These are phyloP conservation scores for Conops quadrifasciatus DNA, from an alignment of 2,888 invertebrate species.

Conservation along the genomic window DNA sequence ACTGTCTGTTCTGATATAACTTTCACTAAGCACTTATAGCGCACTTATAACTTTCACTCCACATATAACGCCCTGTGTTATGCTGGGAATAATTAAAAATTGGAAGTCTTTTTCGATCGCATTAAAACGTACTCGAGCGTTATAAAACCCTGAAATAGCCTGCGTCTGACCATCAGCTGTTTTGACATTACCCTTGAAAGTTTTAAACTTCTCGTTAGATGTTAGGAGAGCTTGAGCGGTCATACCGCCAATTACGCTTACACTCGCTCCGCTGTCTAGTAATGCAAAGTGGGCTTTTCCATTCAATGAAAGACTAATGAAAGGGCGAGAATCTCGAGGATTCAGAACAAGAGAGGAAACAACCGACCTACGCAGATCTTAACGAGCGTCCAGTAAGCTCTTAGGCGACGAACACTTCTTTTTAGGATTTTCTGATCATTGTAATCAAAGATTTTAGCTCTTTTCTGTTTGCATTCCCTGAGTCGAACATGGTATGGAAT, in stretches of 20 bases:
- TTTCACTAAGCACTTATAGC: too few relatives aligned
- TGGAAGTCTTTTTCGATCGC: background rate
- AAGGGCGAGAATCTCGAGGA: slow-evolving; percentile 33
- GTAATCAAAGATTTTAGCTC: background rate
- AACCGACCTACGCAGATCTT: background rate
- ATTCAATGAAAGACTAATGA: background rate
- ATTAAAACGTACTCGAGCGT: background rate
- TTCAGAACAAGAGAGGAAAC: slow-evolving; percentile 16
- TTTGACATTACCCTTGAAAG: background rate
- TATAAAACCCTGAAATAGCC: background rate
- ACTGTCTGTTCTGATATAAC: too few relatives aligned
- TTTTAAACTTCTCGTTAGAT: too few relatives aligned
- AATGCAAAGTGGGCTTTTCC: background rate
- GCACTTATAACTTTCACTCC: too few relatives aligned
- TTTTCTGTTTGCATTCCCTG: background rate
- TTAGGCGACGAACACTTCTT: background rate
- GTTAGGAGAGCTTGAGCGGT: background rate
- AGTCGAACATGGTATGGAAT: slow-evolving; percentile 20
- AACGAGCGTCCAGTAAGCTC: slow-evolving; percentile 19
- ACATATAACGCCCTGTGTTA: background rate
- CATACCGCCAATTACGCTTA: background rate
- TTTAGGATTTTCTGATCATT: background rate
- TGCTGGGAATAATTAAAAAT: background rate
- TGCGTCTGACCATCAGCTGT: slow-evolving; percentile 3
- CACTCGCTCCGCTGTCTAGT: slow-evolving; percentile 7